These are phyloP conservation scores for Troides helena DNA, from an alignment of 2,888 invertebrate species.

Conservation along the genomic window DNA sequence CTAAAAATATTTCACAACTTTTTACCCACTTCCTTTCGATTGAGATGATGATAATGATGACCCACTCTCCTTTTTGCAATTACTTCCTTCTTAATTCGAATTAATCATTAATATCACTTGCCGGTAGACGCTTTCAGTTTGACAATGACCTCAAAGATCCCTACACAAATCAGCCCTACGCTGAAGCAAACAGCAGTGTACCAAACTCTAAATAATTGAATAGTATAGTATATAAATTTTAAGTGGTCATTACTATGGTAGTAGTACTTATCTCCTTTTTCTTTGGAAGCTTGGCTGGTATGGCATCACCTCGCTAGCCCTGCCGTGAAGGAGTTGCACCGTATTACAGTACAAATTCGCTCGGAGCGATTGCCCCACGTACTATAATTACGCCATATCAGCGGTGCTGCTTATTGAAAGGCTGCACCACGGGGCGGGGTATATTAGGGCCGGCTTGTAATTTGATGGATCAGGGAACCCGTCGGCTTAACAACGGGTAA, in stretches of 20 bases:
- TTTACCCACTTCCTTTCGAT: too few species aligned
- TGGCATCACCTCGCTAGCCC: conserved; percentile 45
- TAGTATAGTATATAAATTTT: not conserved
- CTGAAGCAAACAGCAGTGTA: not conserved
- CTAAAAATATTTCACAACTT: too few species aligned
- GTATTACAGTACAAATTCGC: conserved; percentile 62
- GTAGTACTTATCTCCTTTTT: not conserved
- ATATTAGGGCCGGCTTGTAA: conserved; percentile 77
- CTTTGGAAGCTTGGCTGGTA: not conserved
- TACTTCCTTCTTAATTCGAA: too few species aligned
- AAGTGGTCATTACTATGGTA: not conserved
- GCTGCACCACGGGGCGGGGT: conserved; percentile 70
- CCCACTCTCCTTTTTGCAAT: too few species aligned
- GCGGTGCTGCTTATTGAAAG: conserved; percentile 78
- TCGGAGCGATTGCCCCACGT: conserved; percentile 55
- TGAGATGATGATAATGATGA: too few species aligned
- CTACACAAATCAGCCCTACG: too few species aligned
- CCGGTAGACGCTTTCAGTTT: too few species aligned
- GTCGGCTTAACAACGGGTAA: conserved; percentile 65
- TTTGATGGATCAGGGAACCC: conserved; percentile 77
- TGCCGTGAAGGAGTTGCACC: conserved; percentile 51
- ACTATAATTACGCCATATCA: conserved; percentile 77
- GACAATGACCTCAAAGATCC: too few species aligned
- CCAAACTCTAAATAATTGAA: not conserved
- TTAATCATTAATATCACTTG: too few species aligned